Evolutionary conservation across 2,113 vertebrate species (phyloP).

Genomic region (Apodemus sylvaticus): DNA sequence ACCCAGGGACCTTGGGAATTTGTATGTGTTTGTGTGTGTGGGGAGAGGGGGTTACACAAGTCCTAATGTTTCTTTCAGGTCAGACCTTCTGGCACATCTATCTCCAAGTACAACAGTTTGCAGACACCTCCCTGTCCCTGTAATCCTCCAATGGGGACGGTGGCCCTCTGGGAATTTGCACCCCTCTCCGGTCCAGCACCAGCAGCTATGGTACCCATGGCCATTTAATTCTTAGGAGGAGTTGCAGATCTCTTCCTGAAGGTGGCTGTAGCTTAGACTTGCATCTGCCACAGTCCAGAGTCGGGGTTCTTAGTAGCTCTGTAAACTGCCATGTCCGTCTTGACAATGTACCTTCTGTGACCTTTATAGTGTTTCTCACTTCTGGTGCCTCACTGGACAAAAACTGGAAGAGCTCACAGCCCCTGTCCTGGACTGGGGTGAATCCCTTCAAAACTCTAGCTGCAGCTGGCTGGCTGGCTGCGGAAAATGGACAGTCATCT

Average conservation of each 20-base stretch:
- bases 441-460: not conserved
- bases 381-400: too few relatives aligned
- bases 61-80: not conserved
- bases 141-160: not conserved
- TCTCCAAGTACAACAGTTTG: not conserved
- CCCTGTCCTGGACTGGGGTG: not conserved
- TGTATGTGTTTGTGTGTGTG: not conserved
- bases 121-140: not conserved
- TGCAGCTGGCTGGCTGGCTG: not conserved
- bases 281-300: not conserved
- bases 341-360: not conserved
- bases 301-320: not conserved
- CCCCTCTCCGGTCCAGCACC: fast-evolving
- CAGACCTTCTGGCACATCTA: not conserved
- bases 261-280: not conserved
- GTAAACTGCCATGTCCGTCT: not conserved
- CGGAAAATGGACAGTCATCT: not conserved
- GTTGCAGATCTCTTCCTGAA: fast-evolving
- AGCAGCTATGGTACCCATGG: not conserved
- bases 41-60: too few relatives aligned
- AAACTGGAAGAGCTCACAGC: not conserved
- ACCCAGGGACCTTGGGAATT: not conserved
- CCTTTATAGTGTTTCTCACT: not conserved
- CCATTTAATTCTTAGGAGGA: not conserved
- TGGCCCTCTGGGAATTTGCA: not conserved